phyloP scores from a whole-genome alignment of 2,888 invertebrate genomes.

The Heliconius ethilla region DNA sequence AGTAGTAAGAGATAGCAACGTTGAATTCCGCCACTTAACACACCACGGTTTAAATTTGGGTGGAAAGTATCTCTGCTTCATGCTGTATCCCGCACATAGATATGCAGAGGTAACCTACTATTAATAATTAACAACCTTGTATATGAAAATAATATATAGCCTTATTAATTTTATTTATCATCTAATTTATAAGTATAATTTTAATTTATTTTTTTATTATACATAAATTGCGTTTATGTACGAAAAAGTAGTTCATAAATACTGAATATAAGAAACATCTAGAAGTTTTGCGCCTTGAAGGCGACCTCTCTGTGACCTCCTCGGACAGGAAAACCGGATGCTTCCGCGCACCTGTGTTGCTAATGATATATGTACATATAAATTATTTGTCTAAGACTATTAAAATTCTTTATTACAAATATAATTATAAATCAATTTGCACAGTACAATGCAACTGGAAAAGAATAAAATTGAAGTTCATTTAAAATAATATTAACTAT shows the following conservation, averaged over 20 bases:
- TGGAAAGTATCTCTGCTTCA: too few species aligned
- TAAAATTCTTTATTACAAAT: slow-evolving; percentile 22
- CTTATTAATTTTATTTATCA: too few species aligned
- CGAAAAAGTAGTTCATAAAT: background rate
- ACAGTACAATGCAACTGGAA: background rate
- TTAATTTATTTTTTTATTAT: background rate
- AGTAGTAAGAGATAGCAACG: too few species aligned
- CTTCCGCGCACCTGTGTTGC: slow-evolving; percentile 51
- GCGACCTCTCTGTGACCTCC: slow-evolving; percentile 50
- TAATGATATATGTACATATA: slow-evolving; percentile 37
- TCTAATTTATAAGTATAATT: too few species aligned
- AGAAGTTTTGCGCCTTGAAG: slow-evolving; percentile 41
- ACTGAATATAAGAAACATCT: slow-evolving; percentile 3
- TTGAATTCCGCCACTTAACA: too few species aligned
- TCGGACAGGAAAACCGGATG: slow-evolving; percentile 51
- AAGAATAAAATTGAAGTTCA: background rate
- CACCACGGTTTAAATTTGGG: too few species aligned
- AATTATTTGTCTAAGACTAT: slow-evolving; percentile 34
- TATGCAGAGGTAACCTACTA: too few species aligned
- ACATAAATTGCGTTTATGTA: background rate
- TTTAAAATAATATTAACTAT: background rate
- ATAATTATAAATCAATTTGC: background rate
- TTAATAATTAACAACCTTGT: too few species aligned
- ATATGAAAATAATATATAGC: too few species aligned
- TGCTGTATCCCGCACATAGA: too few species aligned